phyloP scores from a whole-genome alignment of 2,113 vertebrate species.

The Lepus timidus region DNA sequence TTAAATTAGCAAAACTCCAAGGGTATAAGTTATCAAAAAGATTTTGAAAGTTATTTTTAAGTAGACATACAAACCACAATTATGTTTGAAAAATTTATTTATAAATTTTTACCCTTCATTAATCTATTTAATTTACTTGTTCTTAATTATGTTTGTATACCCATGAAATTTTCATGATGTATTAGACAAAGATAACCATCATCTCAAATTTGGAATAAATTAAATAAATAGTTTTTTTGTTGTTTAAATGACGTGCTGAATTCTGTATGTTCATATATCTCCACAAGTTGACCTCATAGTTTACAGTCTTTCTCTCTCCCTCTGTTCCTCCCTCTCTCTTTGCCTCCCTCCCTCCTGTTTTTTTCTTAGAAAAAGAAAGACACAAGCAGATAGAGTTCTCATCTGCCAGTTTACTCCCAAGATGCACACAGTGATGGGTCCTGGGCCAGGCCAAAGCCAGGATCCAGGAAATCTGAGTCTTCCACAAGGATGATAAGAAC shows the following conservation, averaged over 20 bases:
- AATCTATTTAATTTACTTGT: not conserved
- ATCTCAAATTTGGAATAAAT: not conserved
- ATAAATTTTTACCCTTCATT: not conserved
- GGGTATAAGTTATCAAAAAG: not conserved
- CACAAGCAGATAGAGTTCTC: too few relatives aligned
- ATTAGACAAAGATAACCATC: not conserved
- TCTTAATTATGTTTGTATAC: not conserved
- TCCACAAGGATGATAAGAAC: too few relatives aligned
- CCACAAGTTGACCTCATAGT: not conserved
- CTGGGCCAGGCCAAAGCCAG: too few relatives aligned
- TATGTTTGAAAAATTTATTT: not conserved
- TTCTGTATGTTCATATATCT: not conserved
- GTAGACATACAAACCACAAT: not conserved
- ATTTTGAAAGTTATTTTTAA: not conserved
- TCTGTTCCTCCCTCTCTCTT: too few relatives aligned
- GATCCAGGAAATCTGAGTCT: too few relatives aligned
- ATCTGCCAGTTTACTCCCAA: too few relatives aligned
- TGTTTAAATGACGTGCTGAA: not conserved
- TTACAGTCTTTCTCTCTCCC: too few relatives aligned
- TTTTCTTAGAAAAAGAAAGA: too few relatives aligned
- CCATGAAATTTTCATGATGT: not conserved
- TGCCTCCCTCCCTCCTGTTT: too few relatives aligned
- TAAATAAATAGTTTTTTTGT: not conserved
- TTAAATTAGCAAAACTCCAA: not conserved
- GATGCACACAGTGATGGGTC: too few relatives aligned